A percentile compares a stretch with the other conserved stretches of the same genome.
These are phyloP conservation scores for Budorcas taxicolor DNA, from an alignment of 2,113 vertebrate genomes.

Conservation along the genomic window DNA sequence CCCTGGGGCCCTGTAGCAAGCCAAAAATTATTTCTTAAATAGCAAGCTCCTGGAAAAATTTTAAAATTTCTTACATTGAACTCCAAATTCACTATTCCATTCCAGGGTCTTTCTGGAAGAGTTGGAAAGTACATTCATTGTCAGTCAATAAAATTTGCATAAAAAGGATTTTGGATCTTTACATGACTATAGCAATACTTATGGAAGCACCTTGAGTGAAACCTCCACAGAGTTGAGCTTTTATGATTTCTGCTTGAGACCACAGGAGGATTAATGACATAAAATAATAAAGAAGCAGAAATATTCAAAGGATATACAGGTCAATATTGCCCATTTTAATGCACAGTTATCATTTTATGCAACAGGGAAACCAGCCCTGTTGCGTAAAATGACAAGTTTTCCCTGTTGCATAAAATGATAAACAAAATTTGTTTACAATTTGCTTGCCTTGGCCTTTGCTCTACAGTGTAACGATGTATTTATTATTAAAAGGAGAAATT, in stretches of 20 bases:
- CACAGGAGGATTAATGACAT: background rate
- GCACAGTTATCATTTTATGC: background rate
- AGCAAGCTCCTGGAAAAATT: background rate
- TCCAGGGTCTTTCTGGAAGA: background rate
- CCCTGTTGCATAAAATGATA: background rate
- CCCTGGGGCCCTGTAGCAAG: background rate
- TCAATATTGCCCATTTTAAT: background rate
- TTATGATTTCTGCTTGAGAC: background rate
- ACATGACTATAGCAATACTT: background rate
- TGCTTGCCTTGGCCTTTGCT: background rate
- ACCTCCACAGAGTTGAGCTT: background rate
- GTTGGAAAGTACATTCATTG: background rate
- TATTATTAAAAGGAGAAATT: background rate
- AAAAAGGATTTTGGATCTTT: background rate
- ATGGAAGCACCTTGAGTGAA: background rate
- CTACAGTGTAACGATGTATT: background rate
- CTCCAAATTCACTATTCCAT: background rate
- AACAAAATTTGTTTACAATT: slow-evolving; percentile 7
- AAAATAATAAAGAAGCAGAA: background rate
- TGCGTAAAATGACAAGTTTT: background rate
- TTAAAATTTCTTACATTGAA: background rate
- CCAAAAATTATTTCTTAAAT: background rate
- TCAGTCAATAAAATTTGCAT: background rate
- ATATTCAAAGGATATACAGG: background rate
- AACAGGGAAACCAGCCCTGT: background rate